Evolutionary conservation across 2,888 invertebrate genomes (phyloP).

Genomic region (Phalera bucephala): DNA sequence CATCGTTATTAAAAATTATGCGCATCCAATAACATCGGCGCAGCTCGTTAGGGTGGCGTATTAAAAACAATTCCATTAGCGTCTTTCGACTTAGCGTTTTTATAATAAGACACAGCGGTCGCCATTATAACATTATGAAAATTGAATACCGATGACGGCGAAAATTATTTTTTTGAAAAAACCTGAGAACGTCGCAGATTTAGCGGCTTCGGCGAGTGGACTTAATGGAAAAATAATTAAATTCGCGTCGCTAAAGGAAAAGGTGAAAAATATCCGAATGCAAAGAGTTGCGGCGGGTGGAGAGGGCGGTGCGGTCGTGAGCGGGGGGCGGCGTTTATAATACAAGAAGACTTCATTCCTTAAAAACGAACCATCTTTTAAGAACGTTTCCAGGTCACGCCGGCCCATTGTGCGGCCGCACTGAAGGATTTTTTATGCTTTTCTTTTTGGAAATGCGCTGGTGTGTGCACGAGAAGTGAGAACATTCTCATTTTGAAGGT

Average conservation of each 20-base stretch:
- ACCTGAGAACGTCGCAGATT: slow-evolving; percentile 2
- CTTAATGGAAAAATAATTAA: slow-evolving; percentile 42
- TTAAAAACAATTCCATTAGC: neutral
- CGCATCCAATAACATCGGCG: neutral
- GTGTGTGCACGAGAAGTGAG: neutral
- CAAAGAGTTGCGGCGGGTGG: slow-evolving; percentile 19
- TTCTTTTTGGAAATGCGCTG: slow-evolving; percentile 19
- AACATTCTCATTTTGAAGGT: too few relatives aligned
- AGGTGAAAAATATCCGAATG: slow-evolving; percentile 33
- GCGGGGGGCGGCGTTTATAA: slow-evolving; percentile 15
- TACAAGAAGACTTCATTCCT: slow-evolving; percentile 25
- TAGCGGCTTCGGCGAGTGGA: slow-evolving; percentile 10
- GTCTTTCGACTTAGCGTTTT: neutral
- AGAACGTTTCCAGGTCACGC: slow-evolving; percentile 30
- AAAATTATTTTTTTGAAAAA: neutral
- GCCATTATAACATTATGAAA: neutral
- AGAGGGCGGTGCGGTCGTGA: neutral
- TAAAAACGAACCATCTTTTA: slow-evolving; percentile 29
- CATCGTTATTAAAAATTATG: neutral
- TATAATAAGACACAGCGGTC: neutral
- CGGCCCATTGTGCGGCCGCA: slow-evolving; percentile 13
- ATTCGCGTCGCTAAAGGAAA: slow-evolving; percentile 22
- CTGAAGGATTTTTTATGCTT: slow-evolving; percentile 19
- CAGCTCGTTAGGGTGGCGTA: neutral
- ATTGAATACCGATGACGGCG: neutral